phyloP scores from a whole-genome alignment of 1,140 invertebrate genomes.

The Phortica variegata region DNA sequence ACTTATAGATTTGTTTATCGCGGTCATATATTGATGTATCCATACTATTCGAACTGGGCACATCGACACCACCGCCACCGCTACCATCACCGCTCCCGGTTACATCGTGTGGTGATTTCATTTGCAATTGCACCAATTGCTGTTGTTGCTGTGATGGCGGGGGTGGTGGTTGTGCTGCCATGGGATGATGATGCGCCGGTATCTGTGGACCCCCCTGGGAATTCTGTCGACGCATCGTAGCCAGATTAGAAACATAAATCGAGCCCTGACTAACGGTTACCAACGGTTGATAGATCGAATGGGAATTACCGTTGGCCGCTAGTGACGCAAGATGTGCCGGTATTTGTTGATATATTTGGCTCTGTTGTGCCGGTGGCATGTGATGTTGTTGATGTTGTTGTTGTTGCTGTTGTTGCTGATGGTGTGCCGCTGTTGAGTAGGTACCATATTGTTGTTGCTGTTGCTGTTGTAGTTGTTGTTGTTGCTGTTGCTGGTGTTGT shows the following conservation, averaged over 20 bases:
- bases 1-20: slow-evolving; percentile 57
- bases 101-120: slow-evolving; percentile 38
- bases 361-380: slow-evolving; percentile 36
- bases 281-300: slow-evolving; percentile 53
- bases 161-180: slow-evolving; percentile 16
- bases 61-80: slow-evolving; percentile 34
- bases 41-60: slow-evolving; percentile 32
- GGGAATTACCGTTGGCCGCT: slow-evolving; percentile 45
- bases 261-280: slow-evolving; percentile 51
- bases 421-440: slow-evolving; percentile 36
- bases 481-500: slow-evolving; percentile 24
- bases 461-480: slow-evolving; percentile 23
- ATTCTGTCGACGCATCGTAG: slow-evolving; percentile 51
- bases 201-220: slow-evolving; percentile 46
- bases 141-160: slow-evolving; percentile 35
- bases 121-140: slow-evolving; percentile 42
- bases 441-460: slow-evolving; percentile 51
- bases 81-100: slow-evolving; percentile 3
- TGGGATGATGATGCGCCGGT: slow-evolving; percentile 37
- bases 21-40: slow-evolving; percentile 51
- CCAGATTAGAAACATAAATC: slow-evolving; percentile 51
- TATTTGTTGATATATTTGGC: slow-evolving; percentile 55
- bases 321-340: slow-evolving; percentile 45
- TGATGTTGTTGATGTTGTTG: slow-evolving; percentile 45
- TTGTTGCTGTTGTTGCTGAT: slow-evolving; percentile 10